Evolutionary conservation across 1,140 invertebrate species (phyloP).

Genomic region (Phymorhynchus buccinoides): DNA sequence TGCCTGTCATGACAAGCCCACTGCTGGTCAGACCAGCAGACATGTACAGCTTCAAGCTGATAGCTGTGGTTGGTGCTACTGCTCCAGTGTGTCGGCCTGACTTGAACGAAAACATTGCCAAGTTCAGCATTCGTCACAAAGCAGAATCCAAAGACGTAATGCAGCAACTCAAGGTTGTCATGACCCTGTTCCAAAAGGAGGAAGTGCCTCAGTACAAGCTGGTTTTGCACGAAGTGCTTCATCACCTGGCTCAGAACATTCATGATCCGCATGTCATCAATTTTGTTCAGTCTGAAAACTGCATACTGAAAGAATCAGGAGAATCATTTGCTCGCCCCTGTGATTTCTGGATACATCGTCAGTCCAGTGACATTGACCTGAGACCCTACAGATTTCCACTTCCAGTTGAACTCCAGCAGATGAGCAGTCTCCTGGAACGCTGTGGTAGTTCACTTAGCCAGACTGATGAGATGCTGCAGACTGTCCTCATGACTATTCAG

Average conservation of each 20-base stretch:
- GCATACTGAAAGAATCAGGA: constrained; percentile 17
- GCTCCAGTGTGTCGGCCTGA: background rate
- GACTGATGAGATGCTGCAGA: constrained; percentile 38
- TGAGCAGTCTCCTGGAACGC: background rate
- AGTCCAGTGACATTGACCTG: constrained; percentile 6
- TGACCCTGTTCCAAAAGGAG: background rate
- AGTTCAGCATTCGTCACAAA: background rate
- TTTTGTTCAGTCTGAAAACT: background rate
- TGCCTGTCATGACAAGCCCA: constrained; percentile 21
- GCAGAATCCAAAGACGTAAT: background rate
- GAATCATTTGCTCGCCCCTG: constrained; percentile 4
- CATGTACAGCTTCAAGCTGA: background rate
- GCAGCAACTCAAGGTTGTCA: constrained; percentile 12
- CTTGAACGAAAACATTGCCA: background rate
- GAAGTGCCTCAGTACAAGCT: constrained; percentile 5
- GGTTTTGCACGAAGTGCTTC: constrained; percentile 4
- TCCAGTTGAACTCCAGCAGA: background rate
- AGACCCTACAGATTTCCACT: constrained; percentile 28
- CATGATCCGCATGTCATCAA: background rate
- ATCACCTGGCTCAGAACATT: background rate
- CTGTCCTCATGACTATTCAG: constrained; percentile 33
- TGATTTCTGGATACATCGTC: constrained; percentile 33
- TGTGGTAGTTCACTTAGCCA: constrained; percentile 51
- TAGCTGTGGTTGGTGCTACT: background rate
- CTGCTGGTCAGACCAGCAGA: background rate